Base-by-base conservation (phyloP, 1,140 invertebrate genomes). In the Thaumetopoea pityocampa region DNA sequence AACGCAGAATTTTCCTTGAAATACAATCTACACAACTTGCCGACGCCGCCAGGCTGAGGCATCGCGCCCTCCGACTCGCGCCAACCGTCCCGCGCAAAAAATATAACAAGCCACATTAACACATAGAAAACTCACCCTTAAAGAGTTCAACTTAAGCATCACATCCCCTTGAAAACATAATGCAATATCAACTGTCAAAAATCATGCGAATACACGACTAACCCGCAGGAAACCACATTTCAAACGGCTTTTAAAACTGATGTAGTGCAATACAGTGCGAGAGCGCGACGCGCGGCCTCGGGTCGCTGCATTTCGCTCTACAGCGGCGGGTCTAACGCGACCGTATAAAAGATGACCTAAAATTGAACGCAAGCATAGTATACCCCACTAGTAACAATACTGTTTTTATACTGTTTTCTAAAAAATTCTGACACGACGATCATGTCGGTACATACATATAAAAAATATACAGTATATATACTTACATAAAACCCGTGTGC, bases 101-200 rank as follows among this genome's bases (percentile, higher is more conserved):
- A 82, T n/a, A 78, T 73, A 74, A 77, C 70, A 74, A 50, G 50
- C 55, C 43, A 38, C 18, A 16, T 23, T 14, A 51, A 4, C 47
- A 26, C 72, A 71, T 24, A 56, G 61, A 37, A 76, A 76, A 67
- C 43, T 76, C 61, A 70, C 62, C 66, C 72, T 61, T 83, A 79
- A 49, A 4, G 24, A 17, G 10, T 49, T 29, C 20, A 17, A 36
- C 50, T 60, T 83, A 83, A 76, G 70, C 68, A 62, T 54, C 38
- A 80, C 54, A 76, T 69, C 70, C 28, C 64, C 53, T 68, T 80
- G 67, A 35, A 45, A 33, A 34, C 18, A 32, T 37, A 57, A 64
- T 65, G 67, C 50, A 71, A 79, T 83, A 81, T 79, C 76, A 83
- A 83, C 79, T 83, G 79, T 83, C 79, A 83, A 83, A 83, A 83